Evolutionary conservation across 2,797 vertebrate genomes (phyloP), one percentile per base, ranked within the genome.

Genomic region (Fundulus diaphanus): DNA sequence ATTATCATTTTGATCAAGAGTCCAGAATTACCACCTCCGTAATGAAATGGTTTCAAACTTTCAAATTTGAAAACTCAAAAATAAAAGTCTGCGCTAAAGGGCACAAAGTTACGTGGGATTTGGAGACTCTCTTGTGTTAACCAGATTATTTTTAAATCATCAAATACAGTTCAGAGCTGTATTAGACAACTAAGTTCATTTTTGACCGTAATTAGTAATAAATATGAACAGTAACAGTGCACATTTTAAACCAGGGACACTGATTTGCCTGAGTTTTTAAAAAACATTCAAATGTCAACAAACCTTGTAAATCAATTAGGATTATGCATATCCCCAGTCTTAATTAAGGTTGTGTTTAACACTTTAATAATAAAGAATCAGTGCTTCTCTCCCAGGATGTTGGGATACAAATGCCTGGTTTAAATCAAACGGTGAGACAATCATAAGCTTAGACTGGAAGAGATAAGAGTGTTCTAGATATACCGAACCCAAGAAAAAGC

Each of bases 1-100:
- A 48, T 33, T 69, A 69, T 68, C 79, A 59, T 75, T 12, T 7
- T 37, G 40, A 40, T 40, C 37, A 73, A 40, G 31, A 29, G 5
- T 48, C 7, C 12, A 54, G 24, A 44, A 44, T 4, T 73, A 7
- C n/a, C 13, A 22, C 35, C 4, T 61, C 1, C 12, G 15, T 46
- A 46, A 46, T 12, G 24, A 15, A 5, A n/a, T n/a, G 22, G 5
- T 15, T 27, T 56, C 54, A 56, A 12, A 13, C 12, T 27, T 44
- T 42, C 1, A 7, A 29, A 67, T 44, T 44, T 67, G 63, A 40
- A 24, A 40, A 40, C 33, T 66, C n/a, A 42, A 12, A 63, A 35
- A 22, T 31, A 63, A 31, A 66, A 27, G 2, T 40, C 22, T 40
- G 61, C 5, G 2, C 13, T 65, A n/a, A 7, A 15, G 37, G 12